Evolutionary conservation across 2,113 vertebrate genomes (phyloP).

Genomic region (Theropithecus gelada): DNA sequence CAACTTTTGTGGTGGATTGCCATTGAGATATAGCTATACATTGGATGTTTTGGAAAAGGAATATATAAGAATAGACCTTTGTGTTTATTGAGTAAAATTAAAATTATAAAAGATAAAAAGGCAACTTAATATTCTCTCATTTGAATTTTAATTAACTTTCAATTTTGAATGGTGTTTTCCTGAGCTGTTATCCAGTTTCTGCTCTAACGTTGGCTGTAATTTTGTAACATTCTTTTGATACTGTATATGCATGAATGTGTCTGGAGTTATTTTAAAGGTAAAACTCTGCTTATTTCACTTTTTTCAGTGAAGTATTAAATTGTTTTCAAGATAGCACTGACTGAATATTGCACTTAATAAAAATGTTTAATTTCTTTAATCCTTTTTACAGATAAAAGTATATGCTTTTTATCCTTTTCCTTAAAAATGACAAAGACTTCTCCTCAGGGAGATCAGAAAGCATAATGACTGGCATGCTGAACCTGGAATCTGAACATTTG

Average conservation of each 20-base stretch:
- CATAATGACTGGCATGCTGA: background rate
- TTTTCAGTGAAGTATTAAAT: background rate
- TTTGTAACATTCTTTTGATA: background rate
- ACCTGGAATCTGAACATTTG: background rate
- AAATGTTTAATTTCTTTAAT: slow-evolving; percentile 43
- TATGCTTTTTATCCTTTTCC: background rate
- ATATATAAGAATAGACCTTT: background rate
- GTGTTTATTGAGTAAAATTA: slow-evolving; percentile 38
- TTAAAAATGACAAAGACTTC: slow-evolving; percentile 34
- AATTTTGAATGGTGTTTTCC: slow-evolving; percentile 51
- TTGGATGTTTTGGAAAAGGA: slow-evolving; percentile 43
- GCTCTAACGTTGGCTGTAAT: background rate
- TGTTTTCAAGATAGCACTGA: background rate
- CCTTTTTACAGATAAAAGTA: background rate
- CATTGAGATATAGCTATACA: background rate
- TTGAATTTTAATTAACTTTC: slow-evolving; percentile 62
- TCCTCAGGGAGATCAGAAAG: background rate
- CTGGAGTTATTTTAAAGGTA: background rate
- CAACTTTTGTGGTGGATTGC: background rate
- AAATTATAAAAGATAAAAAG: slow-evolving; percentile 26
- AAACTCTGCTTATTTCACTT: background rate
- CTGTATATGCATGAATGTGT: background rate
- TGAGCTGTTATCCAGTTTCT: slow-evolving; percentile 2
- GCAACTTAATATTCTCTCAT: slow-evolving; percentile 6
- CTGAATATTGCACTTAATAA: slow-evolving; percentile 44